Conservation (phyloP, 2,888 invertebrate genomes). For the Sesia apiformis region DNA sequence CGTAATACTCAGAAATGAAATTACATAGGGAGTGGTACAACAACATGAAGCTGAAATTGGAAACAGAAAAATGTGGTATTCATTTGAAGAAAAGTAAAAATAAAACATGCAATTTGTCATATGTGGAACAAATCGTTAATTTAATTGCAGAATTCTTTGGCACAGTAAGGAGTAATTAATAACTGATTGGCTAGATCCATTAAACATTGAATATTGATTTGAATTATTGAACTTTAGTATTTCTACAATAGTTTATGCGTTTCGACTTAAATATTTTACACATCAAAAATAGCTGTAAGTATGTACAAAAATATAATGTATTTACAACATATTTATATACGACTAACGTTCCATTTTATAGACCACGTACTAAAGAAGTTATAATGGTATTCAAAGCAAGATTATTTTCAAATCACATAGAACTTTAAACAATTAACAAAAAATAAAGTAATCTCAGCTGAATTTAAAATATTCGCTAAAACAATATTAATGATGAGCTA, state of each 20-base stretch:
- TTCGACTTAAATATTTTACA: no score
- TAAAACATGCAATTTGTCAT: conserved; percentile 6
- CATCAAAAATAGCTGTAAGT: background rate
- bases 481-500: background rate
- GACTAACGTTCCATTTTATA: conserved; percentile 1
- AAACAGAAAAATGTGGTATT: conserved; percentile 2
- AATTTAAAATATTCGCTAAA: conserved; percentile 1
- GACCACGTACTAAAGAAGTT: background rate
- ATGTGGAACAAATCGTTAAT: no score
- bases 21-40: conserved; percentile 1
- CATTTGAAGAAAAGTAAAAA: background rate
- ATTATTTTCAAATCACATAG: no score
- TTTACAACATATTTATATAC: conserved; percentile 11
- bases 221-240: no score
- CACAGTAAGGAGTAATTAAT: conserved; percentile 12
- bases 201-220: no score
- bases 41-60: background rate
- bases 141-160: conserved; percentile 21
- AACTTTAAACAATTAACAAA: conserved; percentile 10
- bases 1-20: conserved; percentile 5
- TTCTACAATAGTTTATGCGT: no score
- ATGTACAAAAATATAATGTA: conserved; percentile 18
- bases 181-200: no score
- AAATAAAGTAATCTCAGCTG: conserved; percentile 10
- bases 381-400: background rate